phyloP scores from a whole-genome alignment of 2,888 invertebrate genomes.

The Pilophorus perplexus region DNA sequence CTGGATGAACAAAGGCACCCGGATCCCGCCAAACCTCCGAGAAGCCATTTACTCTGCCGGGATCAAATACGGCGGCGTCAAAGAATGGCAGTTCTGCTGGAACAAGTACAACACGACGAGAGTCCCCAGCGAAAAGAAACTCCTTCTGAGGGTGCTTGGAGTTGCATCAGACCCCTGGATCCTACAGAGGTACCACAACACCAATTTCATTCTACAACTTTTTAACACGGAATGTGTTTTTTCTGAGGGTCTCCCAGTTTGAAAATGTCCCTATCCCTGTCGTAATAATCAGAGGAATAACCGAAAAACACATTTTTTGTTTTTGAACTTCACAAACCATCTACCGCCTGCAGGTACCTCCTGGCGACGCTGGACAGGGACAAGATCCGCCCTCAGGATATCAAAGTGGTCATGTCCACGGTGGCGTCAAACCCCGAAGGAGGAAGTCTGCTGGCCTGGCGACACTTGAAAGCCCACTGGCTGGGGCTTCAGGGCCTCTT shows the following conservation, averaged over 20 bases:
- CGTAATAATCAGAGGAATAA: too few species aligned
- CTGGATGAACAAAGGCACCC: slow-evolving; percentile 66
- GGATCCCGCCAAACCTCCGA: slow-evolving; percentile 71
- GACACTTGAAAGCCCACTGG: slow-evolving; percentile 71
- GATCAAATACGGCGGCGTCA: slow-evolving; percentile 66
- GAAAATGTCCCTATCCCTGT: too few species aligned
- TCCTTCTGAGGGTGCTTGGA: slow-evolving; percentile 69
- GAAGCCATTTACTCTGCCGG: slow-evolving; percentile 67
- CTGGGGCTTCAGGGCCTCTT: slow-evolving; percentile 61
- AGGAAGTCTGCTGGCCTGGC: slow-evolving; percentile 65
- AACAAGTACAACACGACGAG: slow-evolving; percentile 64
- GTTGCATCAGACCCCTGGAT: slow-evolving; percentile 76
- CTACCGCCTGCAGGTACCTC: slow-evolving; percentile 62
- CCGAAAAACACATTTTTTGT: too few species aligned
- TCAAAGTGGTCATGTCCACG: slow-evolving; percentile 67
- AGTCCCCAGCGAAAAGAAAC: slow-evolving; percentile 67
- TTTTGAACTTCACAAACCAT: too few species aligned
- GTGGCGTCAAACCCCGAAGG: slow-evolving; percentile 73
- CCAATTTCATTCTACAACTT: too few species aligned
- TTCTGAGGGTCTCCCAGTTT: too few species aligned
- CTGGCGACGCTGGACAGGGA: slow-evolving; percentile 68
- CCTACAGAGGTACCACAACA: slow-evolving; percentile 72
- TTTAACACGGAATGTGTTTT: too few species aligned
- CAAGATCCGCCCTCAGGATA: slow-evolving; percentile 67
- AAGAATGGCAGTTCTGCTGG: slow-evolving; percentile 78